Conservation (phyloP, 2,888 invertebrate genomes). For the Ernsta delagoae region DNA sequence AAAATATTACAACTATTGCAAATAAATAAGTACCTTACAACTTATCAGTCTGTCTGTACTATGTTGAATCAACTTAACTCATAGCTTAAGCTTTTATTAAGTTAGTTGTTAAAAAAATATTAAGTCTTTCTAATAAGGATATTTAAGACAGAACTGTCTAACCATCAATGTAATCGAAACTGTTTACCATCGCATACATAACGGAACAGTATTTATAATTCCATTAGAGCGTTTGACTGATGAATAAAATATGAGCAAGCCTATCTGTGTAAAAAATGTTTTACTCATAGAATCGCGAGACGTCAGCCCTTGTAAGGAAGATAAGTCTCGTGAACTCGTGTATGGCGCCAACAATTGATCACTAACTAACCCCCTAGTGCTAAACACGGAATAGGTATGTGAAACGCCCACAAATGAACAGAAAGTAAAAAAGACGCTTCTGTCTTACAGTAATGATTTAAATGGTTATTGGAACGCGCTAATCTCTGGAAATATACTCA, state of each 20-base stretch:
- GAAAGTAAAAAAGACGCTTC: background rate
- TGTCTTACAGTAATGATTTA: too few relatives aligned
- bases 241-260: slow-evolving; percentile 34
- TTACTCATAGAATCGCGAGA: slow-evolving; percentile 30
- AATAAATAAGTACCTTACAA: too few relatives aligned
- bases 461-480: too few relatives aligned
- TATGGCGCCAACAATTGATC: slow-evolving; percentile 66
- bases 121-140: background rate
- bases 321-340: slow-evolving; percentile 39
- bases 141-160: background rate
- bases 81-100: too few relatives aligned
- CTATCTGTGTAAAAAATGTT: slow-evolving; percentile 32
- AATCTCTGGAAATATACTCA: too few relatives aligned
- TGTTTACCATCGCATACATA: background rate
- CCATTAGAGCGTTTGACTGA: slow-evolving; percentile 15
- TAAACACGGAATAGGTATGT: background rate
- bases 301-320: slow-evolving; percentile 34
- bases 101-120: too few relatives aligned
- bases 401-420: background rate
- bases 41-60: too few relatives aligned
- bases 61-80: too few relatives aligned
- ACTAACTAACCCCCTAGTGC: slow-evolving; percentile 45
- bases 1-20: slow-evolving; percentile 22
- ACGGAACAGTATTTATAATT: slow-evolving; percentile 12
- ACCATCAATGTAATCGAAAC: background rate